Evolutionary conservation across 2,797 vertebrate genomes (phyloP).

Genomic region (Lepus oiostolus): DNA sequence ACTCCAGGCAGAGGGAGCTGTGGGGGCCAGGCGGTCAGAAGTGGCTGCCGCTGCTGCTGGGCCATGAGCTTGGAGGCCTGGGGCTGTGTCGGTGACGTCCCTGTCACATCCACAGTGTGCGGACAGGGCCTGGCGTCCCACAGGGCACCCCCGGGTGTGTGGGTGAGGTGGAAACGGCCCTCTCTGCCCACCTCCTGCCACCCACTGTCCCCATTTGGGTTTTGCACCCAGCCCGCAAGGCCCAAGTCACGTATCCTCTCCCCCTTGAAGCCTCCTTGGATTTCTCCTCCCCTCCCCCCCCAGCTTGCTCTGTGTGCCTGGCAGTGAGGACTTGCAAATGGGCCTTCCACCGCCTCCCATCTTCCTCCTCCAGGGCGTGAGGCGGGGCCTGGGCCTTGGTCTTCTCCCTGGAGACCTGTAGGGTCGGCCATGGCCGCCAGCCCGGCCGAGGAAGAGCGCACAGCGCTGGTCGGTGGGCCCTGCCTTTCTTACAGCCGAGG

Average conservation of each 20-base stretch:
- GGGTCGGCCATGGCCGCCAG: not conserved
- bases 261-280: not conserved
- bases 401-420: not conserved
- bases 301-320: not conserved
- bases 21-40: accelerated
- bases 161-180: too few relatives aligned
- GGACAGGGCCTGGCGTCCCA: not conserved
- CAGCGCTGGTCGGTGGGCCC: not conserved
- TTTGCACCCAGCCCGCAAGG: not conserved
- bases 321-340: not conserved
- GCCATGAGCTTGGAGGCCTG: not conserved
- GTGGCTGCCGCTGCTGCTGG: not conserved
- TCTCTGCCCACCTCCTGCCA: not conserved
- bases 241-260: not conserved
- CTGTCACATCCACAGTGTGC: not conserved
- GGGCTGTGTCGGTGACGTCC: accelerated
- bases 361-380: not conserved
- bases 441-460: not conserved
- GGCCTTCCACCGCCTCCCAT: not conserved
- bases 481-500: not conserved
- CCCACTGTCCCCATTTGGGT: too few relatives aligned
- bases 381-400: not conserved
- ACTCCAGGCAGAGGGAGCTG: not conserved
- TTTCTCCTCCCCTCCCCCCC: not conserved
- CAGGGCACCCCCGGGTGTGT: not conserved